Evolutionary conservation across 2,888 invertebrate species (phyloP).

Genomic region (Trilocha varians): DNA sequence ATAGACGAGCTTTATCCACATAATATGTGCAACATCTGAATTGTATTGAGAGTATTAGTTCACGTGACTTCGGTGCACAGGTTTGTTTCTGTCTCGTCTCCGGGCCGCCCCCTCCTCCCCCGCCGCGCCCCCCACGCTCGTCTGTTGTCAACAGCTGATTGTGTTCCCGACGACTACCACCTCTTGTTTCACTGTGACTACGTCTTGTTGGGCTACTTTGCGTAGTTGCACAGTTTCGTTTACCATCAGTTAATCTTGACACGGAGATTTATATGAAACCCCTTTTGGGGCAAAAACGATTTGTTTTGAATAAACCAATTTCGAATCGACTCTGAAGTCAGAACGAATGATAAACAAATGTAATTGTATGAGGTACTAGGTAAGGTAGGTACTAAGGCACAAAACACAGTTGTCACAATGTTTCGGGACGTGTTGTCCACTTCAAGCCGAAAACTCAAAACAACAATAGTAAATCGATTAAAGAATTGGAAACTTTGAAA

Average conservation of each 20-base stretch:
- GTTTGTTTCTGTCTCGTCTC: constrained; percentile 1
- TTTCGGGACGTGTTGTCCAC: not conserved
- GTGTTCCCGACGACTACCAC: constrained; percentile 11
- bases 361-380: no score
- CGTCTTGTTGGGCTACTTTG: not conserved
- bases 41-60: not conserved
- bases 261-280: constrained; percentile 2
- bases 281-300: not conserved
- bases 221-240: not conserved
- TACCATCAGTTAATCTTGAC: constrained; percentile 5
- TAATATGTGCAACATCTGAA: no score
- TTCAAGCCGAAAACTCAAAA: not conserved
- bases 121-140: not conserved
- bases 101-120: not conserved
- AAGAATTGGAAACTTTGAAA: constrained; percentile 29
- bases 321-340: no score
- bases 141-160: constrained; percentile 21
- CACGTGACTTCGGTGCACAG: no score
- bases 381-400: no score
- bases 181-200: not conserved
- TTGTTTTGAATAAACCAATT: no score
- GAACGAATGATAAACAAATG: no score
- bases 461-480: constrained; percentile 27
- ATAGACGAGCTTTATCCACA: no score
- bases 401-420: no score